Base-by-base conservation (phyloP, 2,797 vertebrate species). In the Eulemur albifrons region DNA sequence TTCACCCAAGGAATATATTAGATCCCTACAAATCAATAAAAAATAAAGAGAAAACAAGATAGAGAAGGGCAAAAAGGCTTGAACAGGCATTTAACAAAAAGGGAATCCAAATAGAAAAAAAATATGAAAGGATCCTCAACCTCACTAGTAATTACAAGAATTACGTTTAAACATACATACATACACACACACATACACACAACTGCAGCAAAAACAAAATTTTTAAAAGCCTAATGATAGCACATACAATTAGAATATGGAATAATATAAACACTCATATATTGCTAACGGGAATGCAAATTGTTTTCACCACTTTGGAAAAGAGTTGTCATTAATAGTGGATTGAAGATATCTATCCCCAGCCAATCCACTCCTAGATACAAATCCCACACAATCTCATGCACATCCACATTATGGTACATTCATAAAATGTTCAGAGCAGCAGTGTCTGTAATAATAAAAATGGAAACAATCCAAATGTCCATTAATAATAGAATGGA, bases 81-180 rank as follows among this genome's bases (percentile, higher is more conserved):
- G 15, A 90, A 43, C 12, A 81, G 32, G 3, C 65, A 76, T 77
- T 90, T 84, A 65, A 54, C 38, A 81, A 57, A 61, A 90, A 79
- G 38, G 17, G 90, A 85, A 80, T 75, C 1, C 3, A 67, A 73
- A 86, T 43, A 25, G 14, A 13, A 23, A 70, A 32, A 38, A 93
- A 81, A 35, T 27, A 57, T 38, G 11, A 88, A 82, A 85, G 72
- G 35, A 93, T 54, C 23, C 8, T 93, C 17, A 86, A 54, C 25
- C 67, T 92, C 21, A 27, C 30, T 21, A 91, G 21, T 30, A 88
- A 45, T 57, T 59, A 72, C n/a, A 85, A 90, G 93, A 95, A 88
- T 38, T 20, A 1, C 5, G 15, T 85, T 93, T 80, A 86, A 91
- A 67, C 6, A 87, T 1, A 54, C 14, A 18, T 32, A n/a, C 7